Evolutionary conservation across 2,888 invertebrate genomes (phyloP).

Genomic region (Bellardia pandia): DNA sequence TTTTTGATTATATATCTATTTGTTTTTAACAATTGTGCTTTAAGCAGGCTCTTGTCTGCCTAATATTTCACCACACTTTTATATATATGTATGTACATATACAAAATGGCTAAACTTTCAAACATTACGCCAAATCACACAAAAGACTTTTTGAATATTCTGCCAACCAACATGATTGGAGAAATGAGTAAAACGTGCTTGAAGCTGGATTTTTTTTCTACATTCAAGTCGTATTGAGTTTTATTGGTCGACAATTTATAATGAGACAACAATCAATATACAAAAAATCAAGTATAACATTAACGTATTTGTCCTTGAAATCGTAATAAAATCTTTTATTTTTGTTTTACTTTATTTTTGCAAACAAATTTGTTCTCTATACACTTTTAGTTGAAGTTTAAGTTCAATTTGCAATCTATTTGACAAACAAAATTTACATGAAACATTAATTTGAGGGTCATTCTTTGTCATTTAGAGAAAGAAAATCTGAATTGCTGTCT

Average conservation of each 20-base stretch:
- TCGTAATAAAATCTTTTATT: background rate
- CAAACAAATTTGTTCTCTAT: background rate
- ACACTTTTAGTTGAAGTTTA: constrained; percentile 3
- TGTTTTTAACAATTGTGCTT: background rate
- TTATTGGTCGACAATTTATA: constrained; percentile 20
- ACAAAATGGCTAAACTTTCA: background rate
- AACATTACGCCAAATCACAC: background rate
- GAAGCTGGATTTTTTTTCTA: background rate
- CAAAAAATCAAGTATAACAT: background rate
- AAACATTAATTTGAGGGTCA: constrained; percentile 10
- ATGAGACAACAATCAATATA: constrained; percentile 20
- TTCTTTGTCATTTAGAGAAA: background rate
- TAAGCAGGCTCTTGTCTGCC: background rate
- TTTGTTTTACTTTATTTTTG: background rate
- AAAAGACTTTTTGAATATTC: background rate
- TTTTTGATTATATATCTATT: background rate
- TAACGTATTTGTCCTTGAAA: constrained; percentile 22
- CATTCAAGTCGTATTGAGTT: background rate
- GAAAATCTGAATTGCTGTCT: background rate
- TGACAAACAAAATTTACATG: constrained; percentile 8
- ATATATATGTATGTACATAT: no score
- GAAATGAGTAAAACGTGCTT: constrained; percentile 28
- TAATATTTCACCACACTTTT: background rate
- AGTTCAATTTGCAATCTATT: constrained; percentile 18
- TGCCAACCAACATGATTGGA: constrained; percentile 6